These are phyloP conservation scores for Stichopus horrens DNA, from an alignment of 53 echinoderm and acorn worm genomes.

Conservation along the genomic window DNA sequence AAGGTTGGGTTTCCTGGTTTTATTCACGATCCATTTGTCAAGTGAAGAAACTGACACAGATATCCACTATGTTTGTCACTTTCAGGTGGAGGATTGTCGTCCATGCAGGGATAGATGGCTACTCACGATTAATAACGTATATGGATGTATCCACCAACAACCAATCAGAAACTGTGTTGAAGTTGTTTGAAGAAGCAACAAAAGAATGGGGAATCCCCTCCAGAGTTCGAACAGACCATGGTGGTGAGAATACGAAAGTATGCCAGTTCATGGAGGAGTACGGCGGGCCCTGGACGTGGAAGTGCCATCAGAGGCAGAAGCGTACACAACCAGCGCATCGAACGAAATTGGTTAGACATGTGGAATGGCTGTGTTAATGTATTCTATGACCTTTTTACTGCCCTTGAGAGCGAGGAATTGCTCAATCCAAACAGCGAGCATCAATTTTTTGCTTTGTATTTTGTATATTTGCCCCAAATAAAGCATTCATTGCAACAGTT, in stretches of 20 bases:
- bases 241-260: not conserved
- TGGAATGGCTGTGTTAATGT: slow-evolving; percentile 38
- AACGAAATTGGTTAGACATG: slow-evolving; percentile 25
- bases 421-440: slow-evolving; percentile 28
- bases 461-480: slow-evolving; percentile 39
- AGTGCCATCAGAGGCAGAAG: slow-evolving; percentile 38
- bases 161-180: not conserved
- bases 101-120: slow-evolving; percentile 19
- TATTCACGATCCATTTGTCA: too few relatives aligned
- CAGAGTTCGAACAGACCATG: not conserved
- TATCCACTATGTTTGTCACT: not conserved
- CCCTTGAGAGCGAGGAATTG: not conserved
- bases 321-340: slow-evolving; percentile 42
- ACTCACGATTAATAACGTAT: not conserved
- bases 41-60: not conserved
- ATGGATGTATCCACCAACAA: slow-evolving; percentile 13
- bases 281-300: not conserved
- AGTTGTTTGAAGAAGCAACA: not conserved
- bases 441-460: slow-evolving; percentile 35
- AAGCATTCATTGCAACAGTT: not conserved
- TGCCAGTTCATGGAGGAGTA: slow-evolving; percentile 25
- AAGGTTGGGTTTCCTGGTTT: too few relatives aligned
- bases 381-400: slow-evolving; percentile 23
- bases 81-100: slow-evolving; percentile 32
- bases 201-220: slow-evolving; percentile 22